Evolutionary conservation across 2,797 vertebrate species (phyloP), one percentile per base, ranked within the genome.

Genomic region (Coracias cyanogaster): DNA sequence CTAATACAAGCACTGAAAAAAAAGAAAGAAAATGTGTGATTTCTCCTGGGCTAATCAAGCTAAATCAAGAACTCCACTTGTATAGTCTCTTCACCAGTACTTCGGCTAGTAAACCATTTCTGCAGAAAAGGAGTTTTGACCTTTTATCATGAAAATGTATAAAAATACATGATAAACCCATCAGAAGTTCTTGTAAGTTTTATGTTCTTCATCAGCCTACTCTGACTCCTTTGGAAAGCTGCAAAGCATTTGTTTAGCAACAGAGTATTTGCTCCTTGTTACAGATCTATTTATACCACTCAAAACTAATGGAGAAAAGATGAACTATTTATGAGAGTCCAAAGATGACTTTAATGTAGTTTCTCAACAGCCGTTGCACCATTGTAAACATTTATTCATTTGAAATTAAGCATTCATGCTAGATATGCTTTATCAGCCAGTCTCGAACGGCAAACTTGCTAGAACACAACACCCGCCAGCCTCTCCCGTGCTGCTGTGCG

Each of bases 271-370:
- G 77, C 35, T 87, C 22, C 64, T 76, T 71, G 41, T 70, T 60
- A 51, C 43, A 82, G 46, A 83, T 58, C 57, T 90, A 52, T 88
- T 94, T 96, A 79, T 79, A 89, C 43, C 51, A 58, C 77, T 80
- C 39, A 33, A 58, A 69, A 72, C 5, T 45, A 49, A 60, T 1
- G 5, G 55, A 70, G 73, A 43, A 86, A 61, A 89, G 35, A 84
- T 86, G 82, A 93, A 83, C 67, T 45, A 49, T 89, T 95, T 87
- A 84, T 90, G 71, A 82, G 79, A 89, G 81, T 85, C 71, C 61
- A 87, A 91, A 89, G 64, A 91, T 82, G 22, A 88, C 62, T 86
- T 86, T 60, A 86, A 54, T 22, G 28, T 45, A 13, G 20, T 66
- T 85, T 72, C 74, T 77, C 74, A 94, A 74, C 62, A 76, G 70